phyloP scores from a whole-genome alignment of 2,888 invertebrate genomes.

The Drosophila neonasuta region DNA sequence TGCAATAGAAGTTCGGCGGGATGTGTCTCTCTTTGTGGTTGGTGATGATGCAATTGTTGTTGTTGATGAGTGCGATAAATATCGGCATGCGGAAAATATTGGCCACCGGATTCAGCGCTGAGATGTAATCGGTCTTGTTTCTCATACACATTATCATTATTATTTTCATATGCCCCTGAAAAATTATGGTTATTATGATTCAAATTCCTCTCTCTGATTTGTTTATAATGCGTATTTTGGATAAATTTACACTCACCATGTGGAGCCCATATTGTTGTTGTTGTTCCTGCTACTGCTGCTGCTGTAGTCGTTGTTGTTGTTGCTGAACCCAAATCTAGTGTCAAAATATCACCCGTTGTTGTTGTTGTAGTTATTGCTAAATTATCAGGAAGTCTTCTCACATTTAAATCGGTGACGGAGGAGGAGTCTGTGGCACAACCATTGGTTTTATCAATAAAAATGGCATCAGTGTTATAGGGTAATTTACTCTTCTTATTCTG shows the following conservation, averaged over 20 bases:
- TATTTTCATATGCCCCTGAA: background rate
- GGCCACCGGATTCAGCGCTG: background rate
- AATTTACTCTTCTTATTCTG: constrained; percentile 23
- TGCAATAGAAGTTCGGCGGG: constrained; percentile 55
- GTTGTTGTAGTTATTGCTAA: constrained; percentile 55
- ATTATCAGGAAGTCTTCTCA: constrained; percentile 62
- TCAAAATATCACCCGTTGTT: constrained; percentile 51
- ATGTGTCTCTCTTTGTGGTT: constrained; percentile 30
- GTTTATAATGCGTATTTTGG: background rate
- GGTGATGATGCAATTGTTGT: constrained; percentile 31
- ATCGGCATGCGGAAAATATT: constrained; percentile 20
- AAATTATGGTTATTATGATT: background rate
- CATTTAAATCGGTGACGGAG: constrained; percentile 46
- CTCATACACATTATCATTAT: constrained; percentile 2
- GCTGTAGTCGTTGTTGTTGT: constrained; percentile 12
- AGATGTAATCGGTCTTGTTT: constrained; percentile 27
- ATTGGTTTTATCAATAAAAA: constrained; percentile 58
- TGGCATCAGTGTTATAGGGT: constrained; percentile 20
- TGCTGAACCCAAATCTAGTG: constrained; percentile 23
- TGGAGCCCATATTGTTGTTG: constrained; percentile 59
- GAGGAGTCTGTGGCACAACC: constrained; percentile 71
- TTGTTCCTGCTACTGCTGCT: constrained; percentile 13
- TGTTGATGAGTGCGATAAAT: constrained; percentile 32
- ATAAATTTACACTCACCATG: constrained; percentile 50
- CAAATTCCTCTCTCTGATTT: background rate